A percentile compares a stretch with the other conserved stretches of the same genome.
These are phyloP conservation scores for Alauda arvensis DNA, from an alignment of 2,797 vertebrate species.

Conservation along the genomic window DNA sequence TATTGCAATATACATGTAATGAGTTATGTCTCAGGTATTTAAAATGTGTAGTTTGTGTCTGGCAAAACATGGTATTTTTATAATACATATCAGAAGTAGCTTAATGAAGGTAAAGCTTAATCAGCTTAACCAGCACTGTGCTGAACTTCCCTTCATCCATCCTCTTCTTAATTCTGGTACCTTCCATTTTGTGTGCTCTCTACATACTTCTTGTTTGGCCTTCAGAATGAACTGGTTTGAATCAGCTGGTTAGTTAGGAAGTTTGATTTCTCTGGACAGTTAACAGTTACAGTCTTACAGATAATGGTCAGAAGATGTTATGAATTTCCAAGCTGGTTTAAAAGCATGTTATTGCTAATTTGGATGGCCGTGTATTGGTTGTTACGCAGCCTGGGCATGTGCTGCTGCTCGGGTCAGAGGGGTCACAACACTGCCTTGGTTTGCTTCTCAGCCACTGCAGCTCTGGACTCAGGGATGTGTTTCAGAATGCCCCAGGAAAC, in stretches of 20 bases:
- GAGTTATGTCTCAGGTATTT: neutral
- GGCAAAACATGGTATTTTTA: neutral
- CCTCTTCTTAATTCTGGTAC: neutral
- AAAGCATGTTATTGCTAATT: neutral
- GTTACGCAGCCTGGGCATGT: fast-evolving
- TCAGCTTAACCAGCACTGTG: neutral
- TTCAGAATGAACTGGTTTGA: neutral
- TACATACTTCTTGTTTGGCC: neutral
- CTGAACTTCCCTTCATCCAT: neutral
- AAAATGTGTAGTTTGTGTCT: neutral
- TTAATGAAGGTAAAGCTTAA: neutral
- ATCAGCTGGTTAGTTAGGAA: neutral
- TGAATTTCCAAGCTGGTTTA: neutral
- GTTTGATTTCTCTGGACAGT: neutral
- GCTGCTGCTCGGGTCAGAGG: fast-evolving
- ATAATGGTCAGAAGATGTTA: neutral
- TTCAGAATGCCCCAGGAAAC: neutral
- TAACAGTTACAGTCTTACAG: neutral
- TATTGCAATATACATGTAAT: neutral
- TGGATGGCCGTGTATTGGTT: fast-evolving
- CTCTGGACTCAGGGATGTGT: neutral
- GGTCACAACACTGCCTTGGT: neutral
- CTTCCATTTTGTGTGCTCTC: neutral
- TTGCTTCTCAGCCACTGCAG: neutral
- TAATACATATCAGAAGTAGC: neutral